Evolutionary conservation across 2,797 vertebrate species (phyloP).

Genomic region (Oryzias sinensis): DNA sequence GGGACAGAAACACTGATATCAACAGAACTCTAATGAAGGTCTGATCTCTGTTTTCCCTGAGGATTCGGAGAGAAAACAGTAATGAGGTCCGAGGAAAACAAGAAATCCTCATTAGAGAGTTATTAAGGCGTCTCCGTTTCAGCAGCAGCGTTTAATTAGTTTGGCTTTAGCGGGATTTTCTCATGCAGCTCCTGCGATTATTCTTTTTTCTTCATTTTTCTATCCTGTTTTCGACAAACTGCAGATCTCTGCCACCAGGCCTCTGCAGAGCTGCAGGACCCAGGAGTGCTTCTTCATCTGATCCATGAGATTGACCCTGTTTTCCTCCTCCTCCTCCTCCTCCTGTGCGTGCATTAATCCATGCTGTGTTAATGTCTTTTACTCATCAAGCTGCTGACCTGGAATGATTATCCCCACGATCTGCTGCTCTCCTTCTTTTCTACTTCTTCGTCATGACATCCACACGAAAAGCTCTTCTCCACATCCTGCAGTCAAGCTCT

Average conservation of each 20-base stretch:
- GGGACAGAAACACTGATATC: too few species aligned
- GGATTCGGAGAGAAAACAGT: too few species aligned
- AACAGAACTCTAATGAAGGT: too few species aligned
- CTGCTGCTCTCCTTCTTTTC: constrained; percentile 21
- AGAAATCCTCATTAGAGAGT: too few species aligned
- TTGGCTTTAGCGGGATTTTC: too few species aligned
- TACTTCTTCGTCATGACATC: constrained; percentile 10
- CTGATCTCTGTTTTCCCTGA: too few species aligned
- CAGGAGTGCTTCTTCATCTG: background rate
- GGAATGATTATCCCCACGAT: constrained; percentile 58
- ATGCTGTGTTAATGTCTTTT: constrained; percentile 41
- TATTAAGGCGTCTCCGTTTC: too few species aligned
- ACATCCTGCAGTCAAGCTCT: constrained; percentile 25
- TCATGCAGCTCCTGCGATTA: too few species aligned
- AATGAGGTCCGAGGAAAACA: too few species aligned
- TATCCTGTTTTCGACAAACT: too few species aligned
- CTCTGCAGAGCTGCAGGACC: background rate
- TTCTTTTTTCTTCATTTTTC: too few species aligned
- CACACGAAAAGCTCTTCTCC: background rate
- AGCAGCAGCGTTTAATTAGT: too few species aligned
- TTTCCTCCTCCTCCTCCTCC: constrained; percentile 21
- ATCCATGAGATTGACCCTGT: constrained; percentile 6
- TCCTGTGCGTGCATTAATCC: constrained; percentile 28
- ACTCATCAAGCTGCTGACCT: constrained; percentile 56
- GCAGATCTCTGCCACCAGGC: background rate